Evolutionary conservation across 2,113 vertebrate genomes (phyloP), one percentile per base, ranked within the genome.

Genomic region (Trichomycterus rosablanca): DNA sequence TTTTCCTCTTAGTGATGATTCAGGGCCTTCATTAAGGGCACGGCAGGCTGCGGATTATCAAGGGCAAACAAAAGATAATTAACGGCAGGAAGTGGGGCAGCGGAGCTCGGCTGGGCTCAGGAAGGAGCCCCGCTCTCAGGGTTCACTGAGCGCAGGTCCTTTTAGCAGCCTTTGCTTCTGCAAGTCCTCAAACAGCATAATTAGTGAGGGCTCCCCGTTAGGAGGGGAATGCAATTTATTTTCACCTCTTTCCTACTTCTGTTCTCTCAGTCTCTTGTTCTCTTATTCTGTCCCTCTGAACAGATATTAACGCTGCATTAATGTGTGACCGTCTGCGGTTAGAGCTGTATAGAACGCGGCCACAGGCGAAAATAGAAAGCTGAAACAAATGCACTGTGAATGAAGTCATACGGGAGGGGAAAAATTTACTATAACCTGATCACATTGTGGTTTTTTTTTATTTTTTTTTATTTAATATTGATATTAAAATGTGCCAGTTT

Each of bases 11-110:
- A 83, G 83, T 81, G 80, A 85, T 92, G 89, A 93, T 94, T 94
- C 89, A 86, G 89, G 89, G 90, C 81, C 89, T 94, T 92, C 89
- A 89, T 93, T 92, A 93, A 87, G 81, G 87, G 84, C 86, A 86
- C 88, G 89, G 85, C 84, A 86, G 91, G 90, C 85, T 87, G 80
- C 73, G 88, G 88, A 94, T 93, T 93, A 95, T 91, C 89, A 90
- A 93, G 90, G 88, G 93, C 92, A 98, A 98, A 97, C 93, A 95
- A 94, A 96, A 94, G 94, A 95, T 93, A 97, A 97, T 97, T 95
- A 95, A 93, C 88, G 89, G 74, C 81, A 86, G 88, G 86, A 89
- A 85, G 49, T 59, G 18, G 76, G 72, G 72, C 69, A 71, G 78
- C 81, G 83, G 82, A 71, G 53, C 59, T 35, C 55, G 64, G 63